A percentile compares a stretch with the other conserved stretches of the same genome.
These are phyloP conservation scores for Dexiosoma caninum DNA, from an alignment of 2,888 invertebrate genomes.

Conservation along the genomic window DNA sequence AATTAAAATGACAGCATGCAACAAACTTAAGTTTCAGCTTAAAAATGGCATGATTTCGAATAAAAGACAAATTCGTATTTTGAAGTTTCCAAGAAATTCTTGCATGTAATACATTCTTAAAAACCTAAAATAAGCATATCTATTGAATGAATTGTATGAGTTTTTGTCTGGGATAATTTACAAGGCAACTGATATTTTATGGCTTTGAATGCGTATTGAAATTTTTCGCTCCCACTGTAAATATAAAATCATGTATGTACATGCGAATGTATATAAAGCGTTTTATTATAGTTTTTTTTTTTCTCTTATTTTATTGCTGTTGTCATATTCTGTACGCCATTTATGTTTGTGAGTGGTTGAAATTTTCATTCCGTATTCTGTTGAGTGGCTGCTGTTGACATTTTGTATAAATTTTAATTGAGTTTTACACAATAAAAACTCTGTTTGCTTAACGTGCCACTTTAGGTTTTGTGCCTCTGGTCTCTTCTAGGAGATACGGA, in stretches of 20 bases:
- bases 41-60: too few relatives aligned
- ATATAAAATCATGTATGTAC: neutral
- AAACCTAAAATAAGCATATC: too few relatives aligned
- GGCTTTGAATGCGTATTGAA: too few relatives aligned
- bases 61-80: too few relatives aligned
- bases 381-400: constrained; percentile 73
- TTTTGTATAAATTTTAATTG: constrained; percentile 77
- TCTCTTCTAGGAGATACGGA: neutral
- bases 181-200: too few relatives aligned
- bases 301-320: constrained; percentile 33
- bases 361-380: constrained; percentile 62
- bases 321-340: constrained; percentile 11
- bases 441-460: constrained; percentile 77
- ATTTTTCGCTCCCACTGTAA: too few relatives aligned
- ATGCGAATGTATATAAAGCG: neutral
- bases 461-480: constrained; percentile 66
- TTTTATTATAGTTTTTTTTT: neutral
- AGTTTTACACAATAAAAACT: constrained; percentile 75
- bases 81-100: too few relatives aligned
- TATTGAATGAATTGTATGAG: too few relatives aligned
- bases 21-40: too few relatives aligned
- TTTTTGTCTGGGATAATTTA: too few relatives aligned
- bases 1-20: too few relatives aligned
- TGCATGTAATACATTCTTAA: too few relatives aligned
- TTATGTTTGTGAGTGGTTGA: neutral